Evolutionary conservation across 2,113 vertebrate genomes (phyloP), one percentile per base, ranked within the genome.

Genomic region (Protobothrops mucrosquamatus): DNA sequence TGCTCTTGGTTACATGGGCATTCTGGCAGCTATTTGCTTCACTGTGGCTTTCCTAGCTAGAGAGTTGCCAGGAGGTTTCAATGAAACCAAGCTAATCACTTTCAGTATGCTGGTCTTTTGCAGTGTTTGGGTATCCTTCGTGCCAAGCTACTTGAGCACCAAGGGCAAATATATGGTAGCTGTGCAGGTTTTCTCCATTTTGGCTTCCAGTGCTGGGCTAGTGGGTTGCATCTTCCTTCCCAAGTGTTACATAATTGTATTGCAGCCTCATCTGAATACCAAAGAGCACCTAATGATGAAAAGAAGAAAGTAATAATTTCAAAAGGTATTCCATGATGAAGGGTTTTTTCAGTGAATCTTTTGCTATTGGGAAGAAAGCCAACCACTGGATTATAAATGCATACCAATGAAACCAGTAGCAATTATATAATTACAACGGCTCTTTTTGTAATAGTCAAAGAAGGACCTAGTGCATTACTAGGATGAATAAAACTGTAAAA

Each of bases 41-140:
- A 87, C n/a, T 4, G 85, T 87, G 6, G 91, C 85, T 48, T 92
- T 92, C 56, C 46, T 92, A 14, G 91, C 91, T 56, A 92, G 91
- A 57, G 61, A 92, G 14, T 22, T 92, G 20, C 91, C 91, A 24
- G 91, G 91, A 5, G 91, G 43, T 6, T 92, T 88, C 86, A 87
- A 92, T 20, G 91, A 92, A 69, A 86, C 85, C 46, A 92, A 92
- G 22, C 26, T 69, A 12, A 88, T 92, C 85, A 92, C 91, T 22
- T 87, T 88, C 57, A 92, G 91, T n/a, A 87, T 92, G 91, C 46
- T 92, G 85, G 56, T 92, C 3, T 87, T 92, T 61, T 92, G 74
- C 91, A 56, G 81, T n/a, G 54, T 59, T 12, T 91, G 81, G 81
- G 43, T 48, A 26, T 87, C 81, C 55, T 87, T 87, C 0, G 55